Base-by-base conservation (phyloP, 2,113 vertebrate species). In the Poicephalus gulielmi region DNA sequence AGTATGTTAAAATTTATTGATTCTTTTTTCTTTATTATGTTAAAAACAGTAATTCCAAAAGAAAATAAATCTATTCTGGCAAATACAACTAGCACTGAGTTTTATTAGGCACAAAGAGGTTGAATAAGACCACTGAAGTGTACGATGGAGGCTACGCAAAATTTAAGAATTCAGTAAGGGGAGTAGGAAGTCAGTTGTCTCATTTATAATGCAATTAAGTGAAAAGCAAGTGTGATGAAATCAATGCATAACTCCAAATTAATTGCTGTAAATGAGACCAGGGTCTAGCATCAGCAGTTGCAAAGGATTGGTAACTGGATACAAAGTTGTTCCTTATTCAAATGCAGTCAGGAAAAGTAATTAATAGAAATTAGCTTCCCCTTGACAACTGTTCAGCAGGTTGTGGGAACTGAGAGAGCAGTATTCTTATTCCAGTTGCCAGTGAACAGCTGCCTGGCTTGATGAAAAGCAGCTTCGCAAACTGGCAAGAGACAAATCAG, bases 371-470 rank as follows among this genome's bases (percentile, higher is more conserved):
- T 44, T 74, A 55, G 18, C 19, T 71, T 67, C 43, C 52, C 35
- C 70, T 57, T 90, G 73, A 82, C 86, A 96, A 9, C 80, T 86
- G 92, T 39, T 92, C 31, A 64, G 88, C 73, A 83, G 80, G 39
- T 6, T 35, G 49, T 69, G 62, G 83, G 83, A 95, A 93, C 92
- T 33, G 73, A 86, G 80, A 62, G 41, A 6, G 0, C 44, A 49
- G 44, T 93, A 84, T 82, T 84, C 93, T 76, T 46, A 12, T 23
- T 46, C 90, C 92, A 96, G 57, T 11, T 94, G 88, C 52, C 86
- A 84, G 28, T 2, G 31, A 94, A 73, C 95, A 96, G 88, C 92
- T 95, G 93, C 44, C 47, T 41, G 37, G 33, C 62, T 88, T 1
- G 9, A 33, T 55, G 50, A 50, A 87, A 69, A 44, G 11, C 70